Percentiles rank a stretch among this genome's conserved stretches.
Evolutionary conservation across 2,888 invertebrate species (phyloP).

Genomic region (Platerodrilus igneus): DNA sequence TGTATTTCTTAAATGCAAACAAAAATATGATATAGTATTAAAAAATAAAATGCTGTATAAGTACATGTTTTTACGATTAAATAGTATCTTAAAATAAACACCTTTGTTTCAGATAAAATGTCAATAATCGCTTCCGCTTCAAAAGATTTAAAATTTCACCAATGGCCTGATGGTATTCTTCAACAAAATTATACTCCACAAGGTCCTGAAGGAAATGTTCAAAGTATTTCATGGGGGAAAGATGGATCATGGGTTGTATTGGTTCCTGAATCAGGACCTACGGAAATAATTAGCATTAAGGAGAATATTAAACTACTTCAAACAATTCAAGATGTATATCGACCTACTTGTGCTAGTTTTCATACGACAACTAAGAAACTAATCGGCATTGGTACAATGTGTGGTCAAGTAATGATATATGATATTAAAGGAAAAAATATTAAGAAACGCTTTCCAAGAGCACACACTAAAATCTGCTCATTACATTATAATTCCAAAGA

Average conservation of each 20-base stretch:
- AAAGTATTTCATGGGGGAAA: slow-evolving; percentile 44
- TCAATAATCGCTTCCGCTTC: slow-evolving; percentile 52
- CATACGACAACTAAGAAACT: slow-evolving; percentile 41
- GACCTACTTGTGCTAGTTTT: slow-evolving; percentile 43
- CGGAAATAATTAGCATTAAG: slow-evolving; percentile 43
- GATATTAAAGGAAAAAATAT: slow-evolving; percentile 41
- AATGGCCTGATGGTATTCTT: slow-evolving; percentile 53
- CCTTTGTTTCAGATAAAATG: too few relatives aligned
- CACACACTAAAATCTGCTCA: slow-evolving; percentile 34
- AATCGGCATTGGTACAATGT: slow-evolving; percentile 39
- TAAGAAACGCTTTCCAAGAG: slow-evolving; percentile 38
- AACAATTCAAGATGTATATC: slow-evolving; percentile 38
- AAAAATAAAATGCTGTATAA: too few relatives aligned
- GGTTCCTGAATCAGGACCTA: slow-evolving; percentile 39
- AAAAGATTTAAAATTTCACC: slow-evolving; percentile 54
- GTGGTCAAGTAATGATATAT: slow-evolving; percentile 41
- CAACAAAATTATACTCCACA: slow-evolving; percentile 50
- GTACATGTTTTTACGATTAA: too few relatives aligned
- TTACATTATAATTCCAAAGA: slow-evolving; percentile 42
- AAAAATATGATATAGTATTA: too few relatives aligned
- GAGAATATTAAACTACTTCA: slow-evolving; percentile 39
- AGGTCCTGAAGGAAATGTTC: slow-evolving; percentile 36
- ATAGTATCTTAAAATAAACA: too few relatives aligned
- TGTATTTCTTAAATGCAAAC: too few relatives aligned
- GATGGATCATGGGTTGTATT: slow-evolving; percentile 44